A percentile compares a stretch with the other conserved stretches of the same genome.
These are phyloP conservation scores for Drosophila micromelanica DNA, from an alignment of 1,140 invertebrate species.

Conservation along the genomic window DNA sequence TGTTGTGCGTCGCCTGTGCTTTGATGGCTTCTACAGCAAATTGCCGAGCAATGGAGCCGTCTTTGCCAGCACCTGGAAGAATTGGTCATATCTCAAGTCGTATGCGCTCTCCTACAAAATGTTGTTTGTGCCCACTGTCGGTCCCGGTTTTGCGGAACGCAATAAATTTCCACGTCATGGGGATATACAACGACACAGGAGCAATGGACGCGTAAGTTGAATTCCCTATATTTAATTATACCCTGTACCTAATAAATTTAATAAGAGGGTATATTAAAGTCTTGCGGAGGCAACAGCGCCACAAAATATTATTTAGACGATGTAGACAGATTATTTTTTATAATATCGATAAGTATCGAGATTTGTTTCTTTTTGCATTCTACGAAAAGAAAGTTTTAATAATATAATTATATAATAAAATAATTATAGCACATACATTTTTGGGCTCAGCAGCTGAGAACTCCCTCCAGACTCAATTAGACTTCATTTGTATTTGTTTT, in stretches of 20 bases:
- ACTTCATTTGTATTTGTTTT: not conserved
- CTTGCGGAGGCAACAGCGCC: too few species aligned
- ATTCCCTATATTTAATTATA: not conserved
- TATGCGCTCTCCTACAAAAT: slow-evolving; percentile 86
- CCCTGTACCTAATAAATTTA: not conserved
- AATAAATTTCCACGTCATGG: slow-evolving; percentile 86
- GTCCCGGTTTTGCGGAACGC: slow-evolving; percentile 87
- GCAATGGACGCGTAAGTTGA: slow-evolving; percentile 85
- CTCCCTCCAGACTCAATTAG: not conserved
- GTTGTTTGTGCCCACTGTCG: slow-evolving; percentile 87
- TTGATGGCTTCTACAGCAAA: slow-evolving; percentile 88
- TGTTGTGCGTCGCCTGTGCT: slow-evolving; percentile 85
- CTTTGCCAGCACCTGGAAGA: slow-evolving; percentile 88
- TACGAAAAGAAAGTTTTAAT: too few species aligned
- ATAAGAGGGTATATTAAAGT: too few species aligned
- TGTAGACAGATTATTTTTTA: too few species aligned
- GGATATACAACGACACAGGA: slow-evolving; percentile 86
- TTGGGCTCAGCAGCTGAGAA: too few species aligned
- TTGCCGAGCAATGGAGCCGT: slow-evolving; percentile 87
- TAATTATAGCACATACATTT: too few species aligned
- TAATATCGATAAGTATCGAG: too few species aligned
- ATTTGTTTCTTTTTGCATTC: too few species aligned
- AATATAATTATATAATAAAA: too few species aligned
- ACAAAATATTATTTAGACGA: too few species aligned
- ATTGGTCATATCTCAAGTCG: slow-evolving; percentile 86